Evolutionary conservation across 2,888 invertebrate species (phyloP).

Genomic region (Dasypogon diadema): DNA sequence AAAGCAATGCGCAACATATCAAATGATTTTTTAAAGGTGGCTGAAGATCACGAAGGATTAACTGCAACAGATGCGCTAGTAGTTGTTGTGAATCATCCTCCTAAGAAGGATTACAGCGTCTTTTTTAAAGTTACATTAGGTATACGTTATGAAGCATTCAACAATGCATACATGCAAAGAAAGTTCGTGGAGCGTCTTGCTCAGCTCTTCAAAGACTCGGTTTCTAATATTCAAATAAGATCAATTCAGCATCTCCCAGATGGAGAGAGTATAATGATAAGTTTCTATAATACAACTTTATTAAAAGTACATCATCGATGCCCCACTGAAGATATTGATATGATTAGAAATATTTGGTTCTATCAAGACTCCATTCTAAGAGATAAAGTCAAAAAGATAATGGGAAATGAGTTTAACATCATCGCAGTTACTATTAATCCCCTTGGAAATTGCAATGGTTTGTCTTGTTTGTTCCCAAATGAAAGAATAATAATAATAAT

Average conservation of each 20-base stretch:
- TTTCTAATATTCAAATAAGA: constrained; percentile 80
- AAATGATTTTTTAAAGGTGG: constrained; percentile 69
- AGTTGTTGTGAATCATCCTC: constrained; percentile 78
- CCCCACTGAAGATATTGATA: constrained; percentile 81
- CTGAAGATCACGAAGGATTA: constrained; percentile 79
- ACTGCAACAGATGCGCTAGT: constrained; percentile 84
- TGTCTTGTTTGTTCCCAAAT: constrained; percentile 60
- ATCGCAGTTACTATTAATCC: constrained; percentile 70
- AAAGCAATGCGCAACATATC: not conserved
- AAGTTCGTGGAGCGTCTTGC: constrained; percentile 86
- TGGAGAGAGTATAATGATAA: constrained; percentile 76
- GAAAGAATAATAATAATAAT: not conserved
- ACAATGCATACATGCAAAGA: constrained; percentile 80
- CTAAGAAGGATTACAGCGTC: constrained; percentile 76
- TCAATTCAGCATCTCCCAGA: constrained; percentile 71
- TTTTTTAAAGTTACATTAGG: constrained; percentile 86
- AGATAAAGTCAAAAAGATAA: constrained; percentile 71
- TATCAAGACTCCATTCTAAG: constrained; percentile 73
- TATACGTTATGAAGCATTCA: constrained; percentile 76
- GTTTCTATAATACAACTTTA: constrained; percentile 83
- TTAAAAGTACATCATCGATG: constrained; percentile 71
- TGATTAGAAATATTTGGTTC: constrained; percentile 78
- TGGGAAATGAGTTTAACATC: constrained; percentile 76
- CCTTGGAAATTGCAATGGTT: constrained; percentile 71
- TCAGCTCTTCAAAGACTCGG: constrained; percentile 82